Evolutionary conservation across 2,888 invertebrate genomes (phyloP), one percentile per base, ranked within the genome.

Genomic region (Orthosia cruda): DNA sequence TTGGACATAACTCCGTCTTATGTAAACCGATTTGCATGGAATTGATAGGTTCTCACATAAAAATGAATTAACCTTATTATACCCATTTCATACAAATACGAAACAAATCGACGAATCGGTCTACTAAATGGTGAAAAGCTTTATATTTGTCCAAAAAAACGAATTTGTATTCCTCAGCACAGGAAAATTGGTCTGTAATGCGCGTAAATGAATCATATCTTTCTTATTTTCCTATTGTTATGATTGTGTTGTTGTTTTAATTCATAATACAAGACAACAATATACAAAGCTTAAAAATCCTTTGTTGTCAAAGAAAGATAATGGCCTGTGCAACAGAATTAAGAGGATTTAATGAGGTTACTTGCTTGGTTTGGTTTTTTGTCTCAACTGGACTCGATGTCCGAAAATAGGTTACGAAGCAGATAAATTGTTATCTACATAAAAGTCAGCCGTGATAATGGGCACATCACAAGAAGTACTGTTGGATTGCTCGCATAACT

Each of bases 171-270:
- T 45, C 20, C 15, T 4, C 0, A 18, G 26, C 50, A 64, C 15
- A 15, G 26, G 23, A 63, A 63, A 15, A 45, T 50, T 26, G 4
- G 20, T 26, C 49, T 12, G 15, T 20, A 26, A 64, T 15, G 49
- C 49, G 20, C 3, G 20, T 2, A 50, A 64, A 63, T 20, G 0
- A 26, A 50, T 74, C 7, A 57, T 55, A 64, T 45, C 4, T 26
- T 50, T 64, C 12, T 26, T 18, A 1, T 32, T 55, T 49, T 69
- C 23, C 45, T 32, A 26, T 32, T 57, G 15, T 23, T 45, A n/a
- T 15, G 5, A 58, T 16, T 58, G 32, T 40, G 18, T 49, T 74
- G 9, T 49, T 32, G 12, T 55, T 76, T 23, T n/a, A 32, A 76
- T 23, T 49, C 18, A 47, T 3, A 76, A 67, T 18, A 59, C 58